Conservation (phyloP, 92 coral and sea anemone genomes). For the Pocillopora meandrina region DNA sequence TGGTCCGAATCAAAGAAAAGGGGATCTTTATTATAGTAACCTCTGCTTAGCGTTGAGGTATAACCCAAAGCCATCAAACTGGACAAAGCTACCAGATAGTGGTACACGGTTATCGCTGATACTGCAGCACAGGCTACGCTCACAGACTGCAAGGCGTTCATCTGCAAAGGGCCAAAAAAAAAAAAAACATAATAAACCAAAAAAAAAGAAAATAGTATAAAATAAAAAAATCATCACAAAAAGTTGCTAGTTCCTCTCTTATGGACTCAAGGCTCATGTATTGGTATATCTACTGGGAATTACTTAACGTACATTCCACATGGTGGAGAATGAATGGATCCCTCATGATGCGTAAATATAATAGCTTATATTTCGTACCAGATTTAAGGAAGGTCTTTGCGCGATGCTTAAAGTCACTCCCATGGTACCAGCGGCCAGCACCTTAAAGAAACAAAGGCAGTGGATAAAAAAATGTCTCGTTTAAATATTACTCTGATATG, state of each 20-base stretch:
- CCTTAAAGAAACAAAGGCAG: background rate
- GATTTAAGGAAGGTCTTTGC: background rate
- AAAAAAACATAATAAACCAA: background rate
- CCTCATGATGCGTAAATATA: background rate
- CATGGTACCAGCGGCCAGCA: background rate
- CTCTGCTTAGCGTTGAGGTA: too few species aligned
- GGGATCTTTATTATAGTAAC: too few species aligned
- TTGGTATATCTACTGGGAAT: too few species aligned
- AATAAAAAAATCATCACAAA: too few species aligned
- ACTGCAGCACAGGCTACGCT: background rate
- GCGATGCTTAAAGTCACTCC: background rate
- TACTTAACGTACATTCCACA: too few species aligned
- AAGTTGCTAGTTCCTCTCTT: too few species aligned
- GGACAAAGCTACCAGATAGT: background rate
- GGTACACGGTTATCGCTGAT: background rate
- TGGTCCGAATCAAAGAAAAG: too few species aligned
- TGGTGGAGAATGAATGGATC: background rate
- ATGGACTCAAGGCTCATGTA: too few species aligned
- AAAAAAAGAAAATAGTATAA: too few species aligned
- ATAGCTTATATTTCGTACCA: background rate
- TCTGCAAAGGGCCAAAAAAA: background rate
- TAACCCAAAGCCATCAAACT: background rate
- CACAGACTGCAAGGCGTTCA: background rate
- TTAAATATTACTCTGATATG: too few species aligned
- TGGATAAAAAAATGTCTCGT: too few species aligned